Percentiles rank a stretch among this genome's conserved stretches.
These are phyloP conservation scores for Oncorhynchus keta DNA, from an alignment of 2,113 vertebrate species.

Conservation along the genomic window DNA sequence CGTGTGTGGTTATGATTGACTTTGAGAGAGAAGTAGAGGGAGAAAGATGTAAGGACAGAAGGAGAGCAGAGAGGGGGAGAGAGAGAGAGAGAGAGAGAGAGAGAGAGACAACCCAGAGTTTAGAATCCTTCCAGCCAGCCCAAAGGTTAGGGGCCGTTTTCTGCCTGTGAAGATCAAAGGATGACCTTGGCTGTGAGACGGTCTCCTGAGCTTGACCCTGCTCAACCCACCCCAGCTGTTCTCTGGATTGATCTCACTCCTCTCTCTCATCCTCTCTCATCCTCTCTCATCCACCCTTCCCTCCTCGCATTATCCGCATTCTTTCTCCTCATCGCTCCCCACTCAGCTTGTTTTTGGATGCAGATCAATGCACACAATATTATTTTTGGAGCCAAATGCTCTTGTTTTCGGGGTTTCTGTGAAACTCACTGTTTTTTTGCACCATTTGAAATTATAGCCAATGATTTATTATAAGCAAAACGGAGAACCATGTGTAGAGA, in stretches of 20 bases:
- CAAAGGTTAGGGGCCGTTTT: conserved; percentile 45
- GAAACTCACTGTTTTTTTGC: no score
- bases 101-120: neutral
- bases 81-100: conserved; percentile 8
- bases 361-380: neutral
- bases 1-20: conserved; percentile 41
- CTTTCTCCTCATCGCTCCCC: conserved; percentile 25
- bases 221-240: conserved; percentile 61
- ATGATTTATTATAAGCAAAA: no score
- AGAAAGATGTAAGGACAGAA: conserved; percentile 16
- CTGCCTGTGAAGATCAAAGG: conserved; percentile 60
- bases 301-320: conserved; percentile 21
- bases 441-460: no score
- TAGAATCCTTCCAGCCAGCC: conserved; percentile 25
- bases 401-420: no score
- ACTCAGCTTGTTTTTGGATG: conserved; percentile 4
- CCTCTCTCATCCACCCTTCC: conserved; percentile 1
- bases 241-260: conserved; percentile 39
- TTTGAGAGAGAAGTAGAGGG: conserved; percentile 49
- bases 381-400: conserved; percentile 10
- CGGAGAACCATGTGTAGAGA: no score
- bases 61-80: neutral
- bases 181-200: conserved; percentile 55
- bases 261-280: no score
- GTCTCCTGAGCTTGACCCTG: conserved; percentile 58